Conservation (phyloP, 2,888 invertebrate species). For the Epiperipatus broadwayi region DNA sequence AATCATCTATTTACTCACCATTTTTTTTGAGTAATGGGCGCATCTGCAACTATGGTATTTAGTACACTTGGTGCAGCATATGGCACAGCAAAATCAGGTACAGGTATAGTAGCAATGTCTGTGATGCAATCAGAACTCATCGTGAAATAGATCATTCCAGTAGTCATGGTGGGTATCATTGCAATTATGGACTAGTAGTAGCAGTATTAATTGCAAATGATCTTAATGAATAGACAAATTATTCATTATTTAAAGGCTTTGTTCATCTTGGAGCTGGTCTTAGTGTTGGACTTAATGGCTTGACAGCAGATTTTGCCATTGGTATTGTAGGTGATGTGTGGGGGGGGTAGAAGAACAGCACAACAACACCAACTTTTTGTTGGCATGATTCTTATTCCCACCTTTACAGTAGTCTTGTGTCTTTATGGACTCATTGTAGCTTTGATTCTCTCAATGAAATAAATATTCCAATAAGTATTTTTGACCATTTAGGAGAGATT, state of each 20-base stretch:
- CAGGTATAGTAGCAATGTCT: constrained; percentile 99
- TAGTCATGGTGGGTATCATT: constrained; percentile 99
- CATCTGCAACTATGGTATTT: no score
- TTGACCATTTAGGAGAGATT: no score
- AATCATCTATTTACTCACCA: no score
- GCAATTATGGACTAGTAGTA: constrained; percentile 99
- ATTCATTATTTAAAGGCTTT: constrained; percentile 69
- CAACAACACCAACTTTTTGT: constrained; percentile 99
- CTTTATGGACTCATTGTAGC: constrained; percentile 99
- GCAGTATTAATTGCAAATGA: constrained; percentile 90
- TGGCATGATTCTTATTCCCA: constrained; percentile 99
- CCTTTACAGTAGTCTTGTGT: constrained; percentile 99
- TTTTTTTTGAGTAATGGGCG: no score
- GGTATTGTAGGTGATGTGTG: constrained; percentile 99
- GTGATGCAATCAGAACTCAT: constrained; percentile 99
- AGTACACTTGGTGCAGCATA: constrained; percentile 96
- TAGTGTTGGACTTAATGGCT: constrained; percentile 86
- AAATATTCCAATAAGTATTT: no score
- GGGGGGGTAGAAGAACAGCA: constrained; percentile 93
- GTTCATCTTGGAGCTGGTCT: constrained; percentile 91
- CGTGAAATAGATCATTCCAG: constrained; percentile 99
- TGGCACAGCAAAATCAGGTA: constrained; percentile 98
- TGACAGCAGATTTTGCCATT: constrained; percentile 97
- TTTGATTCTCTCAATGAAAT: constrained; percentile 93
- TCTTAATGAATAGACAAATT: constrained; percentile 40